phyloP scores from a whole-genome alignment of 2,113 vertebrate species.

The Syngnathoides biaculeatus region DNA sequence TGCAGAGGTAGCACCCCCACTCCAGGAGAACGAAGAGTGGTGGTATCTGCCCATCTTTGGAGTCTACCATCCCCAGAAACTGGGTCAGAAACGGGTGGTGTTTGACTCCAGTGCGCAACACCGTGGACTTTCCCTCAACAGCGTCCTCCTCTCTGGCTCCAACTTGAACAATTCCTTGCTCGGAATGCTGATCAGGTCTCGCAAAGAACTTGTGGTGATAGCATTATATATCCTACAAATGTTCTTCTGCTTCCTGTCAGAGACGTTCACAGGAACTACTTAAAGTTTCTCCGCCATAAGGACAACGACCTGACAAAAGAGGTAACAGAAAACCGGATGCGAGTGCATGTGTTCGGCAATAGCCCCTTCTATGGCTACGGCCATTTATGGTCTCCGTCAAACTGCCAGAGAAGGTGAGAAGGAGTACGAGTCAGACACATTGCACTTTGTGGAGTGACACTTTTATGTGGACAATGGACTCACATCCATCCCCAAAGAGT shows the following conservation, averaged over 20 bases:
- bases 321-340: no score
- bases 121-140: background rate
- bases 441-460: no score
- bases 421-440: no score
- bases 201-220: background rate
- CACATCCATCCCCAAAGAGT: no score
- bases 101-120: slow-evolving; percentile 3
- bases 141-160: background rate
- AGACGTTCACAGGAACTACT: no score
- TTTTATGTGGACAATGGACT: no score
- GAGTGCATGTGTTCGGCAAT: no score
- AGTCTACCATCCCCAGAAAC: background rate
- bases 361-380: no score
- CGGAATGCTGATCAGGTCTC: background rate
- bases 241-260: slow-evolving; percentile 1
- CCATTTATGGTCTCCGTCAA: no score
- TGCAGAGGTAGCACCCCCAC: no score
- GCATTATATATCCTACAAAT: background rate
- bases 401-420: no score
- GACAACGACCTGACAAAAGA: background rate
- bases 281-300: background rate
- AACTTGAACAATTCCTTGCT: slow-evolving; percentile 2
- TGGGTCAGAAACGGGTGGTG: background rate
- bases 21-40: background rate
- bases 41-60: background rate